phyloP scores from a whole-genome alignment of 2,113 vertebrate species.

The Oophaga pumilio region DNA sequence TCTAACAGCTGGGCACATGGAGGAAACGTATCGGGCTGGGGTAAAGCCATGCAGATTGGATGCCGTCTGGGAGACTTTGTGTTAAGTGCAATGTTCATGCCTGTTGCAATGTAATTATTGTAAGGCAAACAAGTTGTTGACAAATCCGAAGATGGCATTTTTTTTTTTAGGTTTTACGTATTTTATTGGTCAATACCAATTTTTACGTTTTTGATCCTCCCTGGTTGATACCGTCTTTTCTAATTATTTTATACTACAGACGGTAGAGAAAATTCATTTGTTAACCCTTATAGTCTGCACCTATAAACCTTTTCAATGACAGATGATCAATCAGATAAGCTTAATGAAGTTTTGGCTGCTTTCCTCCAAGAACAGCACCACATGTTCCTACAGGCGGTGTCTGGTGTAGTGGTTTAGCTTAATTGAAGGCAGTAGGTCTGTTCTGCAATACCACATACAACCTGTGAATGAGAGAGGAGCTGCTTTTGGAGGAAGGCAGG shows the following conservation, averaged over 20 bases:
- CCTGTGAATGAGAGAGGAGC: neutral
- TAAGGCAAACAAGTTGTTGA: neutral
- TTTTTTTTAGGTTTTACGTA: neutral
- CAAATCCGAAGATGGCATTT: neutral
- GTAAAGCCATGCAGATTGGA: slow-evolving; percentile 7
- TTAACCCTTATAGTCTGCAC: neutral
- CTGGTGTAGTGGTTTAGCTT: neutral
- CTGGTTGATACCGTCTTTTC: neutral
- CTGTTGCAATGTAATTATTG: neutral
- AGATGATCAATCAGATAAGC: too few species aligned
- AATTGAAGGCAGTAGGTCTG: neutral
- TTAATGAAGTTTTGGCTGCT: neutral
- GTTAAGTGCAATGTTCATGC: slow-evolving; percentile 4
- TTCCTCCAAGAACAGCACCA: neutral
- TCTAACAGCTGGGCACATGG: slow-evolving; percentile 62
- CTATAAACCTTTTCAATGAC: too few species aligned
- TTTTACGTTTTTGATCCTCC: neutral
- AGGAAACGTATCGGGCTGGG: slow-evolving; percentile 56
- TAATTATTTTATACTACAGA: neutral
- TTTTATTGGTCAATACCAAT: neutral
- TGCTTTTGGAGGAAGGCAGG: neutral
- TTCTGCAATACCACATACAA: neutral
- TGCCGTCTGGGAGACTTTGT: neutral
- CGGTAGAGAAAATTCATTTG: neutral
- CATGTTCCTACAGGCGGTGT: neutral